Evolutionary conservation across 2,888 invertebrate genomes (phyloP).

Genomic region (Cybosia mesomella): DNA sequence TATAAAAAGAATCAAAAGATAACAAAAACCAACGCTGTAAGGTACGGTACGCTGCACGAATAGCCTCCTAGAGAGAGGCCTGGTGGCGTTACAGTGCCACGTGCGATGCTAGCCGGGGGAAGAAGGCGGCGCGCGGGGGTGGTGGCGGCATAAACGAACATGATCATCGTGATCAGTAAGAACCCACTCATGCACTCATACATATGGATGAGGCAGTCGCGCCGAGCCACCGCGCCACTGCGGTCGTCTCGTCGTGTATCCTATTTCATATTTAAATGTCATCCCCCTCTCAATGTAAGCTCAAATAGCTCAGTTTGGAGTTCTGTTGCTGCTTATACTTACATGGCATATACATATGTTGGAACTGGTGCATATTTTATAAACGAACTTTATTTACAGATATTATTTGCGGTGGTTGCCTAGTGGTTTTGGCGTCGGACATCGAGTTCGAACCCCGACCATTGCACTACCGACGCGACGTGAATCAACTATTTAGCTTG

Average conservation of each 20-base stretch:
- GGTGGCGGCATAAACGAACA: conserved; percentile 2
- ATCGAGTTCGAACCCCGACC: background rate
- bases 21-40: conserved; percentile 1
- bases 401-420: background rate
- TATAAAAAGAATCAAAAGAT: background rate
- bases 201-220: conserved; percentile 8
- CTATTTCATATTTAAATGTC: background rate
- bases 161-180: conserved; percentile 12
- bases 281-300: background rate
- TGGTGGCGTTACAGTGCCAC: background rate
- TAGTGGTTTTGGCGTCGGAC: background rate
- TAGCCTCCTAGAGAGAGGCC: background rate
- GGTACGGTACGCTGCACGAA: background rate
- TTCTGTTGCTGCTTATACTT: background rate
- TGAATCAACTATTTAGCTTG: too few species aligned
- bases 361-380: background rate
- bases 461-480: too few species aligned
- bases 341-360: background rate
- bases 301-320: background rate
- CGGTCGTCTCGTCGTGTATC: background rate
- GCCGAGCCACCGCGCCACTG: background rate
- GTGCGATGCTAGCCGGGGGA: background rate
- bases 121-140: background rate
- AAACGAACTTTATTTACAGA: background rate
- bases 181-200: conserved; percentile 8